Percentiles rank a stretch among this genome's conserved stretches.
phyloP scores from a whole-genome alignment of 2,113 vertebrate species.

The Platanista minor region DNA sequence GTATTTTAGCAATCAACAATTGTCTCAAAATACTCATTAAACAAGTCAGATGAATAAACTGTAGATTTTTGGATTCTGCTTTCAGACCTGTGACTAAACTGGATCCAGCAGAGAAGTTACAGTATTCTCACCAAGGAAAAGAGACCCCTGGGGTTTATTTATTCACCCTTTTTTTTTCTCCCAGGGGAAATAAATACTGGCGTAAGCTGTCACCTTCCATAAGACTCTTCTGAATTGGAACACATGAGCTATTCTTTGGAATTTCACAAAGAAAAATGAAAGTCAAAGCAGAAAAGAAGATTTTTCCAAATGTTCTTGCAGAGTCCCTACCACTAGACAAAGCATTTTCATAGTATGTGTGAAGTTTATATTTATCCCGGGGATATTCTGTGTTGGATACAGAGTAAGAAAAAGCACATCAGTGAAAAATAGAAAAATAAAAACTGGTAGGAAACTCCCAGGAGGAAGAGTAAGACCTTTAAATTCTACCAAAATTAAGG shows the following conservation, averaged over 20 bases:
- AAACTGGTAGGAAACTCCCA: neutral
- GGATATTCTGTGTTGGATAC: neutral
- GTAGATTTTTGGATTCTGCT: neutral
- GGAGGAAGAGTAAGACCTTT: neutral
- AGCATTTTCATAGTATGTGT: neutral
- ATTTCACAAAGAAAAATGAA: slow-evolving; percentile 25
- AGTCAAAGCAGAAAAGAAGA: neutral
- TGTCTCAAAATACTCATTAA: neutral
- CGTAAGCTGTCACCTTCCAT: neutral
- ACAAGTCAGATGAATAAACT: neutral
- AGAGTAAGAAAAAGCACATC: neutral
- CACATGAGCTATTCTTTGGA: neutral
- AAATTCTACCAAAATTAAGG: neutral
- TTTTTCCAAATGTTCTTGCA: neutral
- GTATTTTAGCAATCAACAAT: neutral
- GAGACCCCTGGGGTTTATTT: neutral
- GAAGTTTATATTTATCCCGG: neutral
- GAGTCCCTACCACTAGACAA: neutral
- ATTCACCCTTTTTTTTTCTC: neutral
- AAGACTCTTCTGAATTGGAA: neutral
- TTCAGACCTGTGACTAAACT: neutral
- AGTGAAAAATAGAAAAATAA: slow-evolving; percentile 22
- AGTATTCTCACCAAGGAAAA: neutral
- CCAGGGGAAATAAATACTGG: neutral
- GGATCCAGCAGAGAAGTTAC: neutral